phyloP scores from a whole-genome alignment of 2,113 vertebrate genomes.

The Pluvianellus socialis region DNA sequence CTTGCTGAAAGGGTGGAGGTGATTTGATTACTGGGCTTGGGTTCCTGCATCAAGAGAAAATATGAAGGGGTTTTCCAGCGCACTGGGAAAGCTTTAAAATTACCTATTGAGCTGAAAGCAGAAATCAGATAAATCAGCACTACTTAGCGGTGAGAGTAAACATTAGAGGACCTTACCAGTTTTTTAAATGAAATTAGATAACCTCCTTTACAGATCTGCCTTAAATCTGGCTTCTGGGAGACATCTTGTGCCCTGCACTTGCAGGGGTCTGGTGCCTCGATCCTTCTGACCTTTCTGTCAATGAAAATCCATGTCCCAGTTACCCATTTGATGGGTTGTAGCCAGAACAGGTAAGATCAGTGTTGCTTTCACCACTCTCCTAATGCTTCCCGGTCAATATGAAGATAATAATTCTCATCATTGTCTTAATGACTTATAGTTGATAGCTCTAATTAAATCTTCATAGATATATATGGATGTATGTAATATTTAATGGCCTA shows the following conservation, averaged over 20 bases:
- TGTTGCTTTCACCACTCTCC: neutral
- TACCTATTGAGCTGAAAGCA: neutral
- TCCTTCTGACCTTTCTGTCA: neutral
- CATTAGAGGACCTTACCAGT: neutral
- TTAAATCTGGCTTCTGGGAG: neutral
- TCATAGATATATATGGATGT: neutral
- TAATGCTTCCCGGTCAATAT: neutral
- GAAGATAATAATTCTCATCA: neutral
- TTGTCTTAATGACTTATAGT: neutral
- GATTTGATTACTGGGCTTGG: neutral
- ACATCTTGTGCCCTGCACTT: neutral
- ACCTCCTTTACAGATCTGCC: neutral
- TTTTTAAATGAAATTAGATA: neutral
- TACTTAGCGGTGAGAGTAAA: neutral
- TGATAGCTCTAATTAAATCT: neutral
- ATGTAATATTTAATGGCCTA: neutral
- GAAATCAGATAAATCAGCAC: neutral
- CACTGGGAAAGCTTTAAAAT: neutral
- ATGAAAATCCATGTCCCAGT: neutral
- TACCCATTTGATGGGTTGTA: neutral
- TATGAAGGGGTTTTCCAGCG: neutral
- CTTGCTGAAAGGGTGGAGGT: neutral
- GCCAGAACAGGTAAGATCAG: neutral
- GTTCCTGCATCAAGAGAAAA: neutral
- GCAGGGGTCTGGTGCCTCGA: fast-evolving